Evolutionary conservation across 2,113 vertebrate species (phyloP).

Genomic region (Daphoenositta chrysoptera): DNA sequence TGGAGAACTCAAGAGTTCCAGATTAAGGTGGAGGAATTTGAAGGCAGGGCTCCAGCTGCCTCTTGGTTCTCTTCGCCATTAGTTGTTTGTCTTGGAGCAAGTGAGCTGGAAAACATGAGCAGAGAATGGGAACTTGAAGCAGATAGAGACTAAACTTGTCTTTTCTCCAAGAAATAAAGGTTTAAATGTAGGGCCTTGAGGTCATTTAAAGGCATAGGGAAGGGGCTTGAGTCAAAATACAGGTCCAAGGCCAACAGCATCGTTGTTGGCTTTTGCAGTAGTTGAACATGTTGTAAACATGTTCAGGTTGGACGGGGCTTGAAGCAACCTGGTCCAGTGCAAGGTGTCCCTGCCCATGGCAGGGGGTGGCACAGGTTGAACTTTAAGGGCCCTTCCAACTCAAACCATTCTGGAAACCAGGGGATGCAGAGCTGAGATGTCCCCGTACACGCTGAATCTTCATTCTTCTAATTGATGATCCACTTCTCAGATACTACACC

Average conservation of each 20-base stretch:
- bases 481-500: background rate
- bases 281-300: background rate
- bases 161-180: background rate
- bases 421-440: background rate
- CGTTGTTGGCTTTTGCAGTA: background rate
- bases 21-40: background rate
- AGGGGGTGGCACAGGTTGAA: background rate
- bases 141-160: background rate
- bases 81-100: background rate
- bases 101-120: background rate
- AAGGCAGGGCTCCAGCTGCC: background rate
- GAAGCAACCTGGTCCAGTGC: background rate
- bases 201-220: background rate
- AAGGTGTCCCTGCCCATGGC: background rate
- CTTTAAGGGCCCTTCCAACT: background rate
- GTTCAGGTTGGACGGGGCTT: background rate
- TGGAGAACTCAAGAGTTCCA: background rate
- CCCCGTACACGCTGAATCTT: background rate
- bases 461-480: background rate
- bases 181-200: background rate
- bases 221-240: fast-evolving
- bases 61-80: background rate
- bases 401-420: background rate
- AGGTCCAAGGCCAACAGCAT: background rate
- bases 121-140: background rate